These are phyloP conservation scores for Solenopsis invicta DNA, from an alignment of 1,140 invertebrate genomes.

Conservation along the genomic window DNA sequence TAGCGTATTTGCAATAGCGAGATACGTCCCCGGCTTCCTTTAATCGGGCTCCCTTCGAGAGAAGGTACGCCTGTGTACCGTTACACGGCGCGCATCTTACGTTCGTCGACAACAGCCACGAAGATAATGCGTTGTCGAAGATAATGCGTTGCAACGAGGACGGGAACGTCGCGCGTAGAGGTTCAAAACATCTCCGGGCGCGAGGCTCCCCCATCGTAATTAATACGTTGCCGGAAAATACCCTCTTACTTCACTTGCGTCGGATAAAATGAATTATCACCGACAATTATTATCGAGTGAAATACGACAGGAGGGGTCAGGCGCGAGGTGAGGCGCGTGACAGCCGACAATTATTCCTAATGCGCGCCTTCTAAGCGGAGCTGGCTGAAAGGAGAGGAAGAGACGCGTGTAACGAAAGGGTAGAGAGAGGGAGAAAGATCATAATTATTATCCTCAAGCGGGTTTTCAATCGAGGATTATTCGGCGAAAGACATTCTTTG, in stretches of 20 bases:
- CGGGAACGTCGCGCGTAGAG: slow-evolving; percentile 26
- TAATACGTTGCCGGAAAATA: slow-evolving; percentile 68
- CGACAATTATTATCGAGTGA: slow-evolving; percentile 70
- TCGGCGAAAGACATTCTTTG: slow-evolving; percentile 49
- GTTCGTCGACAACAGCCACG: background rate
- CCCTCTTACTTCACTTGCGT: slow-evolving; percentile 33
- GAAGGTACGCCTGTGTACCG: slow-evolving; percentile 17
- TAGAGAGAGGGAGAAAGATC: slow-evolving; percentile 47
- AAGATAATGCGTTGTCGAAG: slow-evolving; percentile 7
- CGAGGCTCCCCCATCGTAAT: slow-evolving; percentile 36
- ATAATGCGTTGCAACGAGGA: slow-evolving; percentile 47
- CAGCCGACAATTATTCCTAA: slow-evolving; percentile 76
- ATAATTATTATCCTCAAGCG: slow-evolving; percentile 55
- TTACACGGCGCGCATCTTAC: slow-evolving; percentile 30
- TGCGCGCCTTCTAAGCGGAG: slow-evolving; percentile 51
- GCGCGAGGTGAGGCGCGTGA: slow-evolving; percentile 68
- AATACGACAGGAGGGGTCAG: slow-evolving; percentile 69
- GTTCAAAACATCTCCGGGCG: slow-evolving; percentile 23
- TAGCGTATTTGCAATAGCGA: slow-evolving; percentile 23
- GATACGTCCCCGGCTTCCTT: slow-evolving; percentile 15
- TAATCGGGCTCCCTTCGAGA: slow-evolving; percentile 12
- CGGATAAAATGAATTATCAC: slow-evolving; percentile 70
- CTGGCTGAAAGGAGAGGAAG: slow-evolving; percentile 1
- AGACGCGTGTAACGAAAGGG: slow-evolving; percentile 19
- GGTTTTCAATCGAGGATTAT: slow-evolving; percentile 59